Conservation (phyloP, 2,797 vertebrate species). For the Diplodus puntazzo region DNA sequence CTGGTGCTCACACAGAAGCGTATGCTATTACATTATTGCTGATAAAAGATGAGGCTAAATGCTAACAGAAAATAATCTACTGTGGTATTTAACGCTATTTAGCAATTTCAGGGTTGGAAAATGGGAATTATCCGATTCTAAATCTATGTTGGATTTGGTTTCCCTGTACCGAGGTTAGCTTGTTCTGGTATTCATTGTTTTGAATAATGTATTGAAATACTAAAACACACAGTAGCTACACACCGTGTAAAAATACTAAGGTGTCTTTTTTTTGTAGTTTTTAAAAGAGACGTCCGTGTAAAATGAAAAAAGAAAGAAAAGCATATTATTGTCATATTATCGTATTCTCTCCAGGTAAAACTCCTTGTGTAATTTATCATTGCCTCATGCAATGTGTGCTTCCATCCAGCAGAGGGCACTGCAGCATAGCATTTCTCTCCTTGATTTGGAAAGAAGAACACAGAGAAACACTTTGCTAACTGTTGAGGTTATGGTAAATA, state of each 20-base stretch:
- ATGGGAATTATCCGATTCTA: rapidly evolving
- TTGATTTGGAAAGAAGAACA: neutral
- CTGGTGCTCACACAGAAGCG: too few relatives aligned
- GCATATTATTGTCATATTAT: neutral
- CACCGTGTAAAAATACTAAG: neutral
- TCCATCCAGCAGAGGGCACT: constrained; percentile 69
- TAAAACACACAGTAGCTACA: too few relatives aligned
- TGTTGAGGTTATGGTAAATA: neutral
- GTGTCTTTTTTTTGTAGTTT: rapidly evolving
- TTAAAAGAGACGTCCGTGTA: neutral
- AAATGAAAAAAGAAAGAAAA: neutral
- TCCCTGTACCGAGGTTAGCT: neutral
- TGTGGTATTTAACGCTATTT: neutral
- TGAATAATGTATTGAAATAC: neutral
- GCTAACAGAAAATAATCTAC: rapidly evolving
- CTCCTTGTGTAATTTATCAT: neutral
- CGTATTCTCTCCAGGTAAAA: neutral
- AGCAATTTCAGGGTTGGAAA: rapidly evolving
- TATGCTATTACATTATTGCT: too few relatives aligned
- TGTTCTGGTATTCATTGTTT: neutral
- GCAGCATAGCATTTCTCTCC: constrained; percentile 13
- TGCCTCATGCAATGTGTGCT: neutral
- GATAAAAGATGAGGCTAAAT: too few relatives aligned
- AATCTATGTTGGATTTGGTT: neutral
- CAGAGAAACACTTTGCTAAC: neutral